phyloP scores from a whole-genome alignment of 1,140 invertebrate genomes.

The Achroia grisella region DNA sequence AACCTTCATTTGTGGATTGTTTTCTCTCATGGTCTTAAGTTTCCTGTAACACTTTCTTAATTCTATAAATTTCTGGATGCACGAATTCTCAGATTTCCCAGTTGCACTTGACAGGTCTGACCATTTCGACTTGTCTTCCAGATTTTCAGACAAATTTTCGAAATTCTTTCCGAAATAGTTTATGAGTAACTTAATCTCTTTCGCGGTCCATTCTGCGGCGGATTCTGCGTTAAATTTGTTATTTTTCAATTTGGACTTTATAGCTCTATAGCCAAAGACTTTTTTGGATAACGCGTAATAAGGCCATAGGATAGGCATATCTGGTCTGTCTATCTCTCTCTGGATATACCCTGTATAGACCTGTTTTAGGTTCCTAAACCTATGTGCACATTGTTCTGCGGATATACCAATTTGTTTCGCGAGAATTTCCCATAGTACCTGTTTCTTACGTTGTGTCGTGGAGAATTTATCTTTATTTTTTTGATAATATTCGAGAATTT shows the following conservation, averaged over 20 bases:
- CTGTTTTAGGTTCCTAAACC: slow-evolving; percentile 58
- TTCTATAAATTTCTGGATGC: slow-evolving; percentile 55
- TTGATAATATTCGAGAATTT: slow-evolving; percentile 56
- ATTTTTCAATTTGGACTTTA: slow-evolving; percentile 52
- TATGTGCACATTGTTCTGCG: slow-evolving; percentile 46
- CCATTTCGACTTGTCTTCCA: slow-evolving; percentile 33
- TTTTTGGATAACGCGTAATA: slow-evolving; percentile 61
- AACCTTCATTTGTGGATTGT: slow-evolving; percentile 47
- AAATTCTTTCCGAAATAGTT: slow-evolving; percentile 39
- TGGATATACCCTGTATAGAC: slow-evolving; percentile 52
- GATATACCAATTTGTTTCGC: slow-evolving; percentile 43
- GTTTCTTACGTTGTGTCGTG: slow-evolving; percentile 37
- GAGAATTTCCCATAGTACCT: slow-evolving; percentile 42
- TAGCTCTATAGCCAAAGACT: slow-evolving; percentile 55
- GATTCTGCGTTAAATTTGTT: slow-evolving; percentile 38
- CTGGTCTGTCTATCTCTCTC: slow-evolving; percentile 55
- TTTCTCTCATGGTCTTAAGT: slow-evolving; percentile 47
- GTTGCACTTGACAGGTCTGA: slow-evolving; percentile 22
- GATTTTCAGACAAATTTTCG: slow-evolving; percentile 25
- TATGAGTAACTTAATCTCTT: slow-evolving; percentile 50
- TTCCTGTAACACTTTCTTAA: slow-evolving; percentile 54
- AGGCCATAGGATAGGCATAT: slow-evolving; percentile 59
- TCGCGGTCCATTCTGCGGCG: slow-evolving; percentile 50
- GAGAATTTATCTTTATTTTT: slow-evolving; percentile 59
- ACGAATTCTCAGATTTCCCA: slow-evolving; percentile 29